These are phyloP conservation scores for Pristionchus maxplancki DNA, from an alignment of 2,888 invertebrate species.

Conservation along the genomic window DNA sequence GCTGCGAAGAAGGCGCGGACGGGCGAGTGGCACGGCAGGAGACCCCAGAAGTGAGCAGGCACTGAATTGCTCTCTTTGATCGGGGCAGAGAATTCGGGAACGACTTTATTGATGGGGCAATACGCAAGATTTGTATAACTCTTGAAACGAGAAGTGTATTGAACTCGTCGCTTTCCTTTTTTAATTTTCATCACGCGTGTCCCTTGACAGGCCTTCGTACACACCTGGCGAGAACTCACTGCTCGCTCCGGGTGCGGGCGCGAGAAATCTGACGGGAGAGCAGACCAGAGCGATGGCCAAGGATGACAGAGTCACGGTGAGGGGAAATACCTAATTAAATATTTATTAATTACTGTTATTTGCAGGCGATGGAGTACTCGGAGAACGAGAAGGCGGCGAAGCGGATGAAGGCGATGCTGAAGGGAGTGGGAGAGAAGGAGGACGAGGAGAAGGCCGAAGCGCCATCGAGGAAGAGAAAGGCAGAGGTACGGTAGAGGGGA, in stretches of 20 bases:
- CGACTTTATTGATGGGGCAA: neutral
- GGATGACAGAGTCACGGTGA: constrained; percentile 62
- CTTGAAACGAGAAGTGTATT: neutral
- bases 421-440: constrained; percentile 51
- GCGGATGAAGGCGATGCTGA: constrained; percentile 81
- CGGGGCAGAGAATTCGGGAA: neutral
- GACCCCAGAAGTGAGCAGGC: constrained; percentile 40
- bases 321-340: neutral
- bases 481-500: constrained; percentile 52
- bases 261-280: constrained; percentile 58
- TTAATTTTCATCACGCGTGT: neutral
- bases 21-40: constrained; percentile 42
- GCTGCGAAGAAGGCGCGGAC: constrained; percentile 80
- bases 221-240: constrained; percentile 58
- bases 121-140: neutral
- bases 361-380: constrained; percentile 75
- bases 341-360: neutral
- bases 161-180: no score
- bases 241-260: constrained; percentile 59
- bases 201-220: constrained; percentile 61
- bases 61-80: neutral
- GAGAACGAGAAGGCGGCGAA: constrained; percentile 77
- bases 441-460: constrained; percentile 36
- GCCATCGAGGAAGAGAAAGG: constrained; percentile 58
- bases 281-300: constrained; percentile 63